Conservation (phyloP, 2,888 invertebrate species). For the Parnassius glacialis region DNA sequence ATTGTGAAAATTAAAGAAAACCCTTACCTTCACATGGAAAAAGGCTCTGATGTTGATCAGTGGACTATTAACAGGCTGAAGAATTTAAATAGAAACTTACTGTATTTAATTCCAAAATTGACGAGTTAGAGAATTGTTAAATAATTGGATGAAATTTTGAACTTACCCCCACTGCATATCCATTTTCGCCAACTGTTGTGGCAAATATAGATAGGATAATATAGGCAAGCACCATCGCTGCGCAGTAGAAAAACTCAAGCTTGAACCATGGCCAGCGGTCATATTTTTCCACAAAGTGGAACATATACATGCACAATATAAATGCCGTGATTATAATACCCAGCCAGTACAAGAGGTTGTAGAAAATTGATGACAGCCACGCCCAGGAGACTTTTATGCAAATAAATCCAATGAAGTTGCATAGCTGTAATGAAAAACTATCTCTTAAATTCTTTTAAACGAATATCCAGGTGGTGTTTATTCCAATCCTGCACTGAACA, state of each 20-base stretch:
- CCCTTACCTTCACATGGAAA: too few species aligned
- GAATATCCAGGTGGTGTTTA: too few species aligned
- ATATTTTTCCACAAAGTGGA: slow-evolving; percentile 91
- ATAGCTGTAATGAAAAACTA: slow-evolving; percentile 67
- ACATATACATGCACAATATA: slow-evolving; percentile 87
- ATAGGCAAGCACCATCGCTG: slow-evolving; percentile 85
- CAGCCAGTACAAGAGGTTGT: slow-evolving; percentile 88
- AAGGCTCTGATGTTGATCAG: too few species aligned
- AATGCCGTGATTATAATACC: slow-evolving; percentile 89
- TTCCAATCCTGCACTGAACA: too few species aligned
- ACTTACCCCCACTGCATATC: slow-evolving; percentile 88
- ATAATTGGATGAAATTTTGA: background rate
- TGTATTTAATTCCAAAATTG: too few species aligned
- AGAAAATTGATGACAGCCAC: slow-evolving; percentile 85
- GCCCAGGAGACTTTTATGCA: slow-evolving; percentile 85
- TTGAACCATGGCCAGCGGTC: slow-evolving; percentile 91
- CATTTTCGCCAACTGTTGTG: slow-evolving; percentile 82
- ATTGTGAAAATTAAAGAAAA: too few species aligned
- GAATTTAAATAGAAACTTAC: too few species aligned
- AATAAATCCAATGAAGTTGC: slow-evolving; percentile 89
- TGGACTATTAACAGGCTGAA: too few species aligned
- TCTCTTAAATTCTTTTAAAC: background rate
- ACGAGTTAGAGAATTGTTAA: too few species aligned
- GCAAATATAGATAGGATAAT: slow-evolving; percentile 88
- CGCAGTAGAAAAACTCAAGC: slow-evolving; percentile 88